These are phyloP conservation scores for Mustela erminea DNA, from an alignment of 2,797 vertebrate species.

Conservation along the genomic window DNA sequence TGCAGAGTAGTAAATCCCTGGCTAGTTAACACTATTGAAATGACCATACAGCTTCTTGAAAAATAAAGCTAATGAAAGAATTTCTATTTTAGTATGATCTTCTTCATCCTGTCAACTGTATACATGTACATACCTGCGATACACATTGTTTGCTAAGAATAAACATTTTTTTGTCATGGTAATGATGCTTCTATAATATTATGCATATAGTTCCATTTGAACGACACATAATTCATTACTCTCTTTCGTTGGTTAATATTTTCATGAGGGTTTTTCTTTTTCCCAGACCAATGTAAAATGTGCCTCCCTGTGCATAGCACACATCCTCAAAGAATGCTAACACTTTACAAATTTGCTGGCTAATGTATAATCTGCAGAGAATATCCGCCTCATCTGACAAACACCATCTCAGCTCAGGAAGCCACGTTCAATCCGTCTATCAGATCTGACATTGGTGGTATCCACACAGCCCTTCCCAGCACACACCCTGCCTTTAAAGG, in stretches of 20 bases:
- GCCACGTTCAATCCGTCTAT: slow-evolving; percentile 92
- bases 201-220: slow-evolving; percentile 67
- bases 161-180: slow-evolving; percentile 31
- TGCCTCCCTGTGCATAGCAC: slow-evolving; percentile 65
- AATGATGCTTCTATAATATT: slow-evolving; percentile 59
- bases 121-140: not conserved
- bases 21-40: slow-evolving; percentile 76
- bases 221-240: slow-evolving; percentile 71
- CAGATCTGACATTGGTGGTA: slow-evolving; percentile 94
- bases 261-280: slow-evolving; percentile 58
- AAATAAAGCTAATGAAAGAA: slow-evolving; percentile 77
- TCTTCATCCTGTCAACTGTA: slow-evolving; percentile 48
- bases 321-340: slow-evolving; percentile 81
- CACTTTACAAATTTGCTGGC: slow-evolving; percentile 81
- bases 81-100: slow-evolving; percentile 75
- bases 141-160: not conserved
- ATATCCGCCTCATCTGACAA: slow-evolving; percentile 89
- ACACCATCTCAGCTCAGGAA: slow-evolving; percentile 92
- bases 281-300: slow-evolving; percentile 59
- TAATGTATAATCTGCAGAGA: slow-evolving; percentile 90
- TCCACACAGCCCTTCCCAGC: slow-evolving; percentile 91
- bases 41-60: slow-evolving; percentile 71
- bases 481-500: slow-evolving; percentile 92
- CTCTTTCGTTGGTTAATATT: slow-evolving; percentile 65
- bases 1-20: slow-evolving; percentile 76